Evolutionary conservation across 2,888 invertebrate genomes (phyloP).

Genomic region (Nemoura dubitans): DNA sequence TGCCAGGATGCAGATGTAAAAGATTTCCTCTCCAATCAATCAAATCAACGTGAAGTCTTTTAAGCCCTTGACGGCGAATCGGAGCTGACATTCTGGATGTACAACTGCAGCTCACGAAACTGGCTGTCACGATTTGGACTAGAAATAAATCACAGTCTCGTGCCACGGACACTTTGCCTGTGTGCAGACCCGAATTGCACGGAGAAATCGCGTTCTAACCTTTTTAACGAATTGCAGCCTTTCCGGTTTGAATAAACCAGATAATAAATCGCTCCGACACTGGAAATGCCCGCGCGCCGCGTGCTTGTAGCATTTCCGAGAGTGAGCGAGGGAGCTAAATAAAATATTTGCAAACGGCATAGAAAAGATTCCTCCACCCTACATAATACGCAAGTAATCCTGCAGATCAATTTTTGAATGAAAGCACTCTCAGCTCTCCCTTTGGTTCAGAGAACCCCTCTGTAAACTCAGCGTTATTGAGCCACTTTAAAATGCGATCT

Average conservation of each 20-base stretch:
- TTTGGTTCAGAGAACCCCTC: neutral
- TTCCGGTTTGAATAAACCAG: neutral
- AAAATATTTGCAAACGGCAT: neutral
- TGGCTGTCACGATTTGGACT: neutral
- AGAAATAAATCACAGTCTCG: neutral
- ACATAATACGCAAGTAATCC: neutral
- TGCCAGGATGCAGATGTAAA: neutral
- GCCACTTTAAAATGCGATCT: conserved; percentile 3
- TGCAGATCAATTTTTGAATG: conserved; percentile 19
- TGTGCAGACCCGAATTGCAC: neutral
- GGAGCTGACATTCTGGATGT: neutral
- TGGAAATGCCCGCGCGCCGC: neutral
- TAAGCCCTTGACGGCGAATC: neutral
- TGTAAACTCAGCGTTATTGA: conserved; percentile 19
- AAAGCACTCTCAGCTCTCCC: neutral
- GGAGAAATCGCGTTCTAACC: neutral
- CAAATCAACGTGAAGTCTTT: neutral
- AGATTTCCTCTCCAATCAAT: neutral
- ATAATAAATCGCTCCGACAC: neutral
- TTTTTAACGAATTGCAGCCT: neutral
- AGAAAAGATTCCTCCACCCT: neutral
- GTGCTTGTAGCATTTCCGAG: neutral
- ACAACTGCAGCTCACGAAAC: neutral
- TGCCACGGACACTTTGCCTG: neutral
- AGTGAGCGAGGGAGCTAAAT: too few species aligned